Base-by-base conservation (phyloP, 2,888 invertebrate genomes). In the Dicyrtomina minuta region DNA sequence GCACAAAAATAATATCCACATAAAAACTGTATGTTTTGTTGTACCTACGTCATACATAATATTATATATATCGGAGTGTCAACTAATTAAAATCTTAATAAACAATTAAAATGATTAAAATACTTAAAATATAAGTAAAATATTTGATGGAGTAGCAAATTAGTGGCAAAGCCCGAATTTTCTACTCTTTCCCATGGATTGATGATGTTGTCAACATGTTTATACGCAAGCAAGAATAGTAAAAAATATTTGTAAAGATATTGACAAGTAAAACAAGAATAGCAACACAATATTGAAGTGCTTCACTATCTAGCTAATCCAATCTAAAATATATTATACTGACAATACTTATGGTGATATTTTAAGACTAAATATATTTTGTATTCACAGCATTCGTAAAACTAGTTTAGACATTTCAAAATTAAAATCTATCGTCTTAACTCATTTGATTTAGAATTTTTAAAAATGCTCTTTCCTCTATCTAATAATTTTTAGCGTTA, bases 311-410 rank as follows among this genome's bases (percentile, higher is more conserved):
- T 33, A 33, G 33, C 33, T 33, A 33, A 8, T 33, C 33, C 3
- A 33, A 33, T 33, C 33, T 33, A 33, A 33, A 33, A 33, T 33
- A 33, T 33, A 33, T 33, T 33, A 33, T 33, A 33, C 33, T 43
- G 24, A 60, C 59, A 60, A 60, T 60, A 60, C 43, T 60, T 33
- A 15, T 39, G 58, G 58, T 58, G 58, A 60, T 41, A 22, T 44
- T 22, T 20, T 44, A 43, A 22, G n/a, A 43, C 43, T 43, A 60
- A 33, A 33, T 33, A 33, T 33, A 33, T 33, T 33, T 33, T 33
- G 33, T 60, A 60, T 60, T 43, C 44, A 60, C 44, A 44, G 60
- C 44, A 43, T 60, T 43, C 24, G 55, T 24, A 53, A 53, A 20
- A 55, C 27, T 13, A 15, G 13, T 44, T 4, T 26, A 24, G 26